Base-by-base conservation (phyloP, 2,797 vertebrate genomes). In the Centroberyx gerrardi region DNA sequence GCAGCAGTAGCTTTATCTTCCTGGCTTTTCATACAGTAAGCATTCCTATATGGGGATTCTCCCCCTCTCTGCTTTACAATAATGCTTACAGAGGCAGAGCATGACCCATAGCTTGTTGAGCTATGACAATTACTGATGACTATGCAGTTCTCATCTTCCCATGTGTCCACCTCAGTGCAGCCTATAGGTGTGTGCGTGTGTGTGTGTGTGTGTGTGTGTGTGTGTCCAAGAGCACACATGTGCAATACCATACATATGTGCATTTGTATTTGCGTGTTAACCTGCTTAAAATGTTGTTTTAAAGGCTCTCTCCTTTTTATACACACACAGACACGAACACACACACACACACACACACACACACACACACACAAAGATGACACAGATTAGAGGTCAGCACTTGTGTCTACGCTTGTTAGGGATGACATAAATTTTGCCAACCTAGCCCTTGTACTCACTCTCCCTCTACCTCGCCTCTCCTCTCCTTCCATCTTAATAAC, bases 101-200 rank as follows among this genome's bases (percentile, higher is more conserved):
- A 91, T 89, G 91, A 93, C 92, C 92, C 80, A 48, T 70, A 28
- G 82, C 86, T 92, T 89, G 90, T 92, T 90, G 87, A 90, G 83
- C 74, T 68, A 72, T 88, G 84, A 86, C 88, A 82, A 86, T 92
- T 91, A 90, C 79, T 91, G 90, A 92, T 93, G 92, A 92, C 92
- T 81, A 76, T 85, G 91, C 89, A 90, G 61, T 86, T 88, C 67
- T 40, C 53, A 64, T 81, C 64, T 44, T 58, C 63, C 75, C 80
- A 69, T 60, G 73, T 73, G 48, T 74, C 80, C 84, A 88, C 85
- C 85, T 84, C 76, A 72, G 75, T 78, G 79, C 27, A 44, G 80
- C 54, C 51, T 59, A 13, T 36, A 68, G 33, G 68, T 44, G 53
- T 68, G 52, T 66, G 48, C 28, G 36, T n/a, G 27, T 38, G 51